A percentile compares a stretch with the other conserved stretches of the same genome.
These are phyloP conservation scores for Lethenteron camtschaticum DNA, from an alignment of 2,113 vertebrate genomes.

Conservation along the genomic window DNA sequence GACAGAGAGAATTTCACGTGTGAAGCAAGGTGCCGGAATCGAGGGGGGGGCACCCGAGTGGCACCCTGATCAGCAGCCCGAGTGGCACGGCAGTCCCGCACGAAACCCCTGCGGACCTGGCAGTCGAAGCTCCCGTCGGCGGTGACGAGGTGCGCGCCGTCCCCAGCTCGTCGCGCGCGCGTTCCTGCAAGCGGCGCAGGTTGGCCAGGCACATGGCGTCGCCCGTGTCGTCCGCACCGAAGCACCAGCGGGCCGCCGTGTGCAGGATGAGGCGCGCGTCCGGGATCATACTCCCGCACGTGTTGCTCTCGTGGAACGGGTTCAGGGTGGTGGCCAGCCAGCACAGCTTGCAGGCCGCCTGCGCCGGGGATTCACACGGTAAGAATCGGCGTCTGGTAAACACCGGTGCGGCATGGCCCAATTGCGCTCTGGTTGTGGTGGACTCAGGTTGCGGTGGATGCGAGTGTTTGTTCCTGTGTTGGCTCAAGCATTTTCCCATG, in stretches of 20 bases:
- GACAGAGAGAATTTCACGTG: no score
- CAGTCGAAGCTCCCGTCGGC: slow-evolving; percentile 94
- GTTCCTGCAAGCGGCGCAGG: slow-evolving; percentile 40
- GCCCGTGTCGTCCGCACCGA: slow-evolving; percentile 71
- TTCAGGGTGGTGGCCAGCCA: slow-evolving; percentile 76
- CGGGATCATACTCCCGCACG: slow-evolving; percentile 39
- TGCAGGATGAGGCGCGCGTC: slow-evolving; percentile 79
- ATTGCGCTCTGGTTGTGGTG: no score
- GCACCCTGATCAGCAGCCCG: no score
- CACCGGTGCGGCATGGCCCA: no score
- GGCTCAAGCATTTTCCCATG: no score
- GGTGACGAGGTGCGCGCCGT: slow-evolving; percentile 48
- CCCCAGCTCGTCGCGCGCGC: slow-evolving; percentile 31
- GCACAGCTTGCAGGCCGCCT: slow-evolving; percentile 40
- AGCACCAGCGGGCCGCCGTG: slow-evolving; percentile 65
- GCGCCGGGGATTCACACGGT: neutral
- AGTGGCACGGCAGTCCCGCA: no score
- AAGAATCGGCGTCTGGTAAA: no score
- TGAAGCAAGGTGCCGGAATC: no score
- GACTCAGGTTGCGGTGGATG: no score
- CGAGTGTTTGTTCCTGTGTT: no score
- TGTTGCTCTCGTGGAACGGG: slow-evolving; percentile 65
- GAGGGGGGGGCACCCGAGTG: no score
- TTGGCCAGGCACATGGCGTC: slow-evolving; percentile 55
- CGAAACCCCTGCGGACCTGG: slow-evolving; percentile 18